phyloP scores from a whole-genome alignment of 2,113 vertebrate species.

The Cavia aperea region DNA sequence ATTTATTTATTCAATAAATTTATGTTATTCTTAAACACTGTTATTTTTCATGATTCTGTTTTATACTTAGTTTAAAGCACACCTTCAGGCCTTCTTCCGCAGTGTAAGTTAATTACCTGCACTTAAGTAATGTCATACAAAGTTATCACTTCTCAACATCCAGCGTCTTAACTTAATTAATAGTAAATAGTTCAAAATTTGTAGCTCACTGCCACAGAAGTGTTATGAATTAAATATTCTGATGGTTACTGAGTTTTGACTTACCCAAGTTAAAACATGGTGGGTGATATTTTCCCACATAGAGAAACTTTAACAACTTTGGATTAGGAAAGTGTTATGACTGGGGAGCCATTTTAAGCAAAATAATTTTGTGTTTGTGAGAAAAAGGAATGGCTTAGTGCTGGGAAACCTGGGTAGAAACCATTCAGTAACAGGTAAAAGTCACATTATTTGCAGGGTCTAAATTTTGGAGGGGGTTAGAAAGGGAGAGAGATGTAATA shows the following conservation, averaged over 20 bases:
- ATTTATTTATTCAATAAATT: not conserved
- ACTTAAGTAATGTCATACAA: not conserved
- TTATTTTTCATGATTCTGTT: not conserved
- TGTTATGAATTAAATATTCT: not conserved
- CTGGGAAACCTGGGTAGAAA: not conserved
- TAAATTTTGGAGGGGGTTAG: not conserved
- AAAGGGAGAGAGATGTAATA: not conserved
- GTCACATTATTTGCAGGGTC: not conserved
- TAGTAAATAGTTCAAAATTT: constrained; percentile 38
- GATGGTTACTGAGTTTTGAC: not conserved
- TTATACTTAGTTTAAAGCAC: not conserved
- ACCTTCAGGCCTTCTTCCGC: not conserved
- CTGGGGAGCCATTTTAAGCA: not conserved
- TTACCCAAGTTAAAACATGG: not conserved
- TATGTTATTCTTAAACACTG: not conserved
- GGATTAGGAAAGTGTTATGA: not conserved
- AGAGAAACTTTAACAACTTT: not conserved
- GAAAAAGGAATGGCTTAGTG: not conserved
- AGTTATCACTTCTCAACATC: not conserved
- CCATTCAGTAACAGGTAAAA: not conserved
- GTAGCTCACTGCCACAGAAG: not conserved
- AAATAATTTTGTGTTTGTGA: constrained; percentile 20
- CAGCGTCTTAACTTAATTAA: not conserved
- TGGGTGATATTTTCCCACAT: not conserved
- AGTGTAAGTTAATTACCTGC: not conserved